Conservation (phyloP, 2,888 invertebrate genomes). For the Stegophylla sp. region DNA sequence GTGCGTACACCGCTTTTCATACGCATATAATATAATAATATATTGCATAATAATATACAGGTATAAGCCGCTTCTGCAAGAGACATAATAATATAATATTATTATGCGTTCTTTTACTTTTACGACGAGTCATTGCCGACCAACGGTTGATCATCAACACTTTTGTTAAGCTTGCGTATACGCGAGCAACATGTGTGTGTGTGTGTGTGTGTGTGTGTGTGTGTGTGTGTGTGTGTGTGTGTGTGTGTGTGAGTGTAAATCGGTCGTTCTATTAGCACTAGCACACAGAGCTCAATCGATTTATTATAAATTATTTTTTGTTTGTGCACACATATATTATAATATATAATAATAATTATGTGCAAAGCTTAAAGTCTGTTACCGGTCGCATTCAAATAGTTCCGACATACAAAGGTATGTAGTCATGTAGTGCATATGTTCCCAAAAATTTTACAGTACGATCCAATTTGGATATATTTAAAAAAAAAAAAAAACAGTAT, state of each 20-base stretch:
- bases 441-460: too few species aligned
- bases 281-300: neutral
- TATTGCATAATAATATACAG: too few species aligned
- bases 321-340: too few species aligned
- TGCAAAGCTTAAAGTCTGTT: too few species aligned
- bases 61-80: too few species aligned
- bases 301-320: too few species aligned
- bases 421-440: too few species aligned
- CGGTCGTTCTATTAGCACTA: neutral
- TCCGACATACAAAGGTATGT: too few species aligned
- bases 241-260: neutral
- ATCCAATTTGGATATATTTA: too few species aligned
- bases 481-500: too few species aligned
- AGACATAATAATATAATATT: neutral
- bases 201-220: neutral
- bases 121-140: slow-evolving; percentile 12
- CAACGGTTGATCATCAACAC: slow-evolving; percentile 32
- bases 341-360: too few species aligned
- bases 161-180: neutral
- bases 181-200: neutral
- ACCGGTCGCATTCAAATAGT: too few species aligned
- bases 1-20: neutral
- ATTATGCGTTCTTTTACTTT: neutral
- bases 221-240: neutral
- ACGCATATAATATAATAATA: neutral